Conservation (phyloP, 2,888 invertebrate genomes). For the Odiellus spinosus region DNA sequence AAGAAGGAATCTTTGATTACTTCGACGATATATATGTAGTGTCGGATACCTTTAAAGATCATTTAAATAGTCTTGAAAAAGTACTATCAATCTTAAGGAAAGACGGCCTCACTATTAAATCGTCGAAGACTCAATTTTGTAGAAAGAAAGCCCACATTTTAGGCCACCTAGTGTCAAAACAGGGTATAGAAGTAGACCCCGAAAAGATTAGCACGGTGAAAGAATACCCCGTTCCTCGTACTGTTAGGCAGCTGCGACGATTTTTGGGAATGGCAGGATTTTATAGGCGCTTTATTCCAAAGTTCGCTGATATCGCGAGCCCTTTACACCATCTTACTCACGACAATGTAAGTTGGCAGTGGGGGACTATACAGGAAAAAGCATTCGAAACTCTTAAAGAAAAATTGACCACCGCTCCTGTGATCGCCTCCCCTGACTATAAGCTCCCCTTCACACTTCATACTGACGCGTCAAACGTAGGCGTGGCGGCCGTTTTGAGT, state of each 20-base stretch:
- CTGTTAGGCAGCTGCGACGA: slow-evolving; percentile 9
- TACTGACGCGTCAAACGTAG: slow-evolving; percentile 20
- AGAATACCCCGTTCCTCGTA: slow-evolving; percentile 10
- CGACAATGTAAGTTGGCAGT: slow-evolving; percentile 6
- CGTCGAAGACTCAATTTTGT: slow-evolving; percentile 17
- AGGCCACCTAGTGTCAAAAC: slow-evolving; percentile 6
- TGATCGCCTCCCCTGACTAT: slow-evolving; percentile 17
- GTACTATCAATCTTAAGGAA: slow-evolving; percentile 15
- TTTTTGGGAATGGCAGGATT: slow-evolving; percentile 1
- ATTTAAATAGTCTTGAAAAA: slow-evolving; percentile 8
- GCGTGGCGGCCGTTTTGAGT: slow-evolving; percentile 22
- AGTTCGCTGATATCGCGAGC: slow-evolving; percentile 6
- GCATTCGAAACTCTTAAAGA: slow-evolving; percentile 8
- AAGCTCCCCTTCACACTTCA: slow-evolving; percentile 16
- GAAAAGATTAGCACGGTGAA: slow-evolving; percentile 1
- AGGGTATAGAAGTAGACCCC: slow-evolving; percentile 5
- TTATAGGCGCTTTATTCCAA: slow-evolving; percentile 5
- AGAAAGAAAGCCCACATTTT: slow-evolving; percentile 7
- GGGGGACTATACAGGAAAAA: neutral
- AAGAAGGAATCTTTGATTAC: slow-evolving; percentile 17
- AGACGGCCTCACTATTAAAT: slow-evolving; percentile 17
- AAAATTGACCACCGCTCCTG: slow-evolving; percentile 11
- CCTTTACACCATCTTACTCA: slow-evolving; percentile 6
- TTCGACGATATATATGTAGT: slow-evolving; percentile 20
- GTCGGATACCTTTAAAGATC: slow-evolving; percentile 15